These are phyloP conservation scores for Chionis minor DNA, from an alignment of 2,113 vertebrate species.

Conservation along the genomic window DNA sequence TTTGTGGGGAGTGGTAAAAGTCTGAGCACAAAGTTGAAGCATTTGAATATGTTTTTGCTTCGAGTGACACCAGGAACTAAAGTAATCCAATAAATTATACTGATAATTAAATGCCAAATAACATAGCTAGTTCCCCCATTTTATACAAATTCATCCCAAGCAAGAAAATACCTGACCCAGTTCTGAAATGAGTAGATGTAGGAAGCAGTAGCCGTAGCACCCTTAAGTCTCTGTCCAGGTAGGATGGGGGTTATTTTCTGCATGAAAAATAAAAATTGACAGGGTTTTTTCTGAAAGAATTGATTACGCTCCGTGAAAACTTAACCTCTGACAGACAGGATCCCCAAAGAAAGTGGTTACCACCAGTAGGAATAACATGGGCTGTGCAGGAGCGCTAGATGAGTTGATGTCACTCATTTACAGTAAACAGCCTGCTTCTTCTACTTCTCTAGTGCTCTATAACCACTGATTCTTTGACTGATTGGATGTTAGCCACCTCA, in stretches of 20 bases:
- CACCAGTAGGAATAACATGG: neutral
- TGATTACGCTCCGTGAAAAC: neutral
- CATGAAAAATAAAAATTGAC: neutral
- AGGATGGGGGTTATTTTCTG: neutral
- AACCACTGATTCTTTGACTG: neutral
- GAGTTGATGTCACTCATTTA: neutral
- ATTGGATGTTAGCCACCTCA: neutral
- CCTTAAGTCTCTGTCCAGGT: neutral
- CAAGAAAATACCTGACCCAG: neutral
- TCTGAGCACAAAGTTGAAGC: neutral
- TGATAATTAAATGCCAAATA: neutral
- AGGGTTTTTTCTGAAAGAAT: neutral
- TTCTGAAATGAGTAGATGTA: neutral
- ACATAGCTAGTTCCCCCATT: neutral
- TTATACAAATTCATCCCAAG: neutral
- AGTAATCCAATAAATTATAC: neutral
- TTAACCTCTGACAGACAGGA: neutral
- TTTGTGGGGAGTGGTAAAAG: neutral
- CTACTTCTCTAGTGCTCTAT: neutral
- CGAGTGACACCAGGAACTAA: neutral
- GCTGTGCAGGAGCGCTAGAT: neutral
- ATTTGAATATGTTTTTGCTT: neutral
- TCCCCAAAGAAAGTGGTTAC: neutral
- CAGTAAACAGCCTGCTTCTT: neutral
- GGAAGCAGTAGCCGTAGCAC: neutral